A percentile compares a stretch with the other conserved stretches of the same genome.
These are phyloP conservation scores for Rhombomys opimus DNA, from an alignment of 2,113 vertebrate genomes.

Conservation along the genomic window DNA sequence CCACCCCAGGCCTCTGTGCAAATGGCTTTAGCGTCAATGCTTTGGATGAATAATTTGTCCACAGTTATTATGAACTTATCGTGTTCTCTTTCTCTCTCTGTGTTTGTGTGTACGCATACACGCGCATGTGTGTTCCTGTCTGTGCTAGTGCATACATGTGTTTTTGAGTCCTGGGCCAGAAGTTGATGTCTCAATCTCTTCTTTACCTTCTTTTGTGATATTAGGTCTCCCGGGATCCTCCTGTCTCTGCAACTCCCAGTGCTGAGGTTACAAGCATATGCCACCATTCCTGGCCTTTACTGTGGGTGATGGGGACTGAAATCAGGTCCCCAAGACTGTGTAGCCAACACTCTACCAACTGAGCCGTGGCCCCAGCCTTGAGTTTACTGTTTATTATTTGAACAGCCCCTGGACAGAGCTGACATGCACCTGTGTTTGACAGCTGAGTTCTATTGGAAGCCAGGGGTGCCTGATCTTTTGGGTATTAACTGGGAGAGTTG, in stretches of 20 bases:
- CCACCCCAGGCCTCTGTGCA: not conserved
- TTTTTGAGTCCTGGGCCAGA: not conserved
- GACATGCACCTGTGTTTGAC: not conserved
- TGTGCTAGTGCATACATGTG: not conserved
- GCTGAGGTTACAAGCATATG: not conserved
- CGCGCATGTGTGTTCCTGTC: not conserved
- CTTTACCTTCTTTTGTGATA: not conserved
- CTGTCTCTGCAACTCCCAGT: not conserved
- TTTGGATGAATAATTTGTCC: not conserved
- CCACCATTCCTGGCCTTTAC: not conserved
- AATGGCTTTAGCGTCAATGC: not conserved
- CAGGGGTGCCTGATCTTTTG: not conserved
- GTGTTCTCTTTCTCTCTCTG: not conserved
- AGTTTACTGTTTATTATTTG: not conserved
- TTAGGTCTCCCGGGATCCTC: not conserved
- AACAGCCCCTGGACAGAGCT: not conserved
- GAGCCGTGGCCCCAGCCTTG: not conserved
- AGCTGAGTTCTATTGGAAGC: slow-evolving; percentile 16
- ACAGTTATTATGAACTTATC: not conserved
- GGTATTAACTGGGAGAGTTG: not conserved
- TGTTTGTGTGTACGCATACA: not conserved
- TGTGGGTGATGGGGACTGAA: not conserved
- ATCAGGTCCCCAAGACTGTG: not conserved
- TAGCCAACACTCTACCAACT: not conserved
- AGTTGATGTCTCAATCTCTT: not conserved